Conservation (phyloP, 2,113 vertebrate species). For the Ia io region DNA sequence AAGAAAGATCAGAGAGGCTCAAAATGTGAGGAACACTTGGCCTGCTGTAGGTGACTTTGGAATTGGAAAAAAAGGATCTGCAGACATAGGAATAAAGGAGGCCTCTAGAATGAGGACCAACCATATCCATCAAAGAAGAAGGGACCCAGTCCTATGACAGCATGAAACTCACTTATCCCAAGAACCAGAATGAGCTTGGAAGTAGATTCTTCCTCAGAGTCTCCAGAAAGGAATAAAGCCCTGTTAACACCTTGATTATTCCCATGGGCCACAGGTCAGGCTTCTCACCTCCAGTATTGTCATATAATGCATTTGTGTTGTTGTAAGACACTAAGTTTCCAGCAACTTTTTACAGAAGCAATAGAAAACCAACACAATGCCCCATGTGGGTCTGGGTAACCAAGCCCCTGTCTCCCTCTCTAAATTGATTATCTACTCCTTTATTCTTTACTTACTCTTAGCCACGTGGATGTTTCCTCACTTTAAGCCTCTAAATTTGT, state of each 20-base stretch:
- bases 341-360: background rate
- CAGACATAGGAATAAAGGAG: fast-evolving
- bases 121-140: background rate
- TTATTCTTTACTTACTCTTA: background rate
- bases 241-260: background rate
- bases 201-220: background rate
- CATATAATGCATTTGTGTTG: background rate
- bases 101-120: background rate
- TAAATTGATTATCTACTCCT: background rate
- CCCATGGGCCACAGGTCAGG: background rate
- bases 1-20: background rate
- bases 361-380: background rate
- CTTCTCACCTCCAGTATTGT: background rate
- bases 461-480: background rate
- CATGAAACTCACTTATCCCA: background rate
- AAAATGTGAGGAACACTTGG: background rate
- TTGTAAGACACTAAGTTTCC: background rate
- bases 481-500: background rate
- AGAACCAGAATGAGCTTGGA: background rate
- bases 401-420: background rate
- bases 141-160: fast-evolving
- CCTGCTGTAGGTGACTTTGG: background rate
- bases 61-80: background rate
- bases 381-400: background rate
- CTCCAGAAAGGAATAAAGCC: background rate